Percentiles rank a stretch among this genome's conserved stretches.
These are phyloP conservation scores for Trisateles emortualis DNA, from an alignment of 2,888 invertebrate species.

Conservation along the genomic window DNA sequence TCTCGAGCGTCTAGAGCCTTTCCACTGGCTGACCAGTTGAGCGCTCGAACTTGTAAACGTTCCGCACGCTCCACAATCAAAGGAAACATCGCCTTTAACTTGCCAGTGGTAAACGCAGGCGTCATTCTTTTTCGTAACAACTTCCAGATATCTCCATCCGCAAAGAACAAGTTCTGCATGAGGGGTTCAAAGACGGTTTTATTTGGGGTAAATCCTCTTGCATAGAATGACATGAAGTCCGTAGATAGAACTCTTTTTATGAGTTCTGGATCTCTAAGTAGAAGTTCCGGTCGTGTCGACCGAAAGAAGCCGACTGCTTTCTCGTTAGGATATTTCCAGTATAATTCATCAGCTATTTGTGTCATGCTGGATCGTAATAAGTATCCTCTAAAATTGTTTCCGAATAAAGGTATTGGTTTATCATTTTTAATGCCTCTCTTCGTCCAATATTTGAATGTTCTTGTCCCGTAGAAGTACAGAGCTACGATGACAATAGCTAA, in stretches of 20 bases:
- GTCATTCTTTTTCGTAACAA: slow-evolving; percentile 71
- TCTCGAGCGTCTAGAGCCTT: slow-evolving; percentile 62
- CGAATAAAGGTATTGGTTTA: slow-evolving; percentile 56
- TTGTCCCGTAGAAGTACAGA: slow-evolving; percentile 59
- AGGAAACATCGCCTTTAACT: slow-evolving; percentile 72
- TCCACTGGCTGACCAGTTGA: slow-evolving; percentile 44
- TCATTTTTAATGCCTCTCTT: slow-evolving; percentile 62
- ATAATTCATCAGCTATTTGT: slow-evolving; percentile 54
- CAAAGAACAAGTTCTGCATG: slow-evolving; percentile 66
- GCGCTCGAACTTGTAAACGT: slow-evolving; percentile 56
- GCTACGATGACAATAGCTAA: too few species aligned
- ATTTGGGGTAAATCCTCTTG: slow-evolving; percentile 57
- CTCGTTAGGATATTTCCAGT: slow-evolving; percentile 65
- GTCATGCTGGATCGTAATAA: slow-evolving; percentile 54
- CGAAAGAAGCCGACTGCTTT: slow-evolving; percentile 63
- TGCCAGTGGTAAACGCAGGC: slow-evolving; percentile 70
- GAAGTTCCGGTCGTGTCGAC: slow-evolving; percentile 54
- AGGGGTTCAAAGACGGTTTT: slow-evolving; percentile 62
- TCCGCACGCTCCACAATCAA: slow-evolving; percentile 67
- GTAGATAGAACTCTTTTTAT: slow-evolving; percentile 57
- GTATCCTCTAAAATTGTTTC: slow-evolving; percentile 51
- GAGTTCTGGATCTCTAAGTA: slow-evolving; percentile 64
- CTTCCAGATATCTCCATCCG: slow-evolving; percentile 71
- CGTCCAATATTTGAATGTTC: slow-evolving; percentile 62
- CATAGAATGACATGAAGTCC: slow-evolving; percentile 61